Base-by-base conservation (phyloP, 2,797 vertebrate genomes). In the Crocodylus rhombifer region DNA sequence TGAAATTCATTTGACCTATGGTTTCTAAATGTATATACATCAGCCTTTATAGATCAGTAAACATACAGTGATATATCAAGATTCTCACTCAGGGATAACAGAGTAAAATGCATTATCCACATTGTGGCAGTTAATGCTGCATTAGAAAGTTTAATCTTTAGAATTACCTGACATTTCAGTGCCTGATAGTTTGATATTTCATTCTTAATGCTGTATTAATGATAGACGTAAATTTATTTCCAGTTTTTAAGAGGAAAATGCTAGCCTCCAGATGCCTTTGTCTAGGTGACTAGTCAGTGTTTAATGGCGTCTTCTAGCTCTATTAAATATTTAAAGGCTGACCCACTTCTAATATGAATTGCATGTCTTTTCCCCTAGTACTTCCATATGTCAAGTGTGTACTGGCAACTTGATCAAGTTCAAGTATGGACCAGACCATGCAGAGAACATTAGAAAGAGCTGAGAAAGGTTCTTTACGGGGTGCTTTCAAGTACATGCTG, bases 371-470 rank as follows among this genome's bases (percentile, higher is more conserved):
- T 51, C 42, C 42, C 42, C 42, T 51, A 9, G 10, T 55, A 11
- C 51, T 73, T 58, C 11, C 0, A 0, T 30, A 2, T 56, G 20
- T 69, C 28, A n/a, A 42, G 65, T 65, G 73, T 56, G 61, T 61
- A 65, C 25, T 28, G 77, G 30, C 21, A 51, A 51, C 56, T n/a
- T 55, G 82, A 51, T 51, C 42, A 58, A 23, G 58, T 30, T 91
- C 16, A 64, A 2, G 0, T n/a, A 58, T 4, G 71, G 42, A 80
- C 14, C 42, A 67, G 76, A 21, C 62, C 73, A 51, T 28, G 30
- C 5, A 69, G 21, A 63, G 55, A 76, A 69, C 61, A 15, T 63
- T 81, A 77, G 42, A 80, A 28, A 83, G 62, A 36, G 69, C 42
- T 10, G 30, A 87, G 80, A 51, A 75, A 86, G 7, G 25, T 2